Evolutionary conservation across 2,797 vertebrate genomes (phyloP).

Genomic region (Acrocephalus scirpaceus): DNA sequence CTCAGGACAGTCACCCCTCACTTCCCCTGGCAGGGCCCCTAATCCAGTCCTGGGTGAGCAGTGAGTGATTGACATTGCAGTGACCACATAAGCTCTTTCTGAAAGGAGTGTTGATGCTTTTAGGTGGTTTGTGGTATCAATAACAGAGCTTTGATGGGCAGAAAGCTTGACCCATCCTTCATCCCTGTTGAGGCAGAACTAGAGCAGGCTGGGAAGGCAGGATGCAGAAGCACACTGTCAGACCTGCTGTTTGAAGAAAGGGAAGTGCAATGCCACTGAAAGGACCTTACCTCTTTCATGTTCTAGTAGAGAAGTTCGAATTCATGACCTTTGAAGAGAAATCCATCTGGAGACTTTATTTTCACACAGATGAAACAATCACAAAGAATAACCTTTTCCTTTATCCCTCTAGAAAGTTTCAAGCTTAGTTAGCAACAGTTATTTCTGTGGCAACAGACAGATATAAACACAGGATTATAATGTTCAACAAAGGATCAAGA

Average conservation of each 20-base stretch:
- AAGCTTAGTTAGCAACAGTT: constrained; percentile 32
- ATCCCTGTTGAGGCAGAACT: not conserved
- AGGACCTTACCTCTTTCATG: not conserved
- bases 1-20: not conserved
- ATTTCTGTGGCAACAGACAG: constrained; percentile 54
- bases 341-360: not conserved
- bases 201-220: not conserved
- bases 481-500: constrained; percentile 53
- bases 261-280: not conserved
- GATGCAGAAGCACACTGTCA: not conserved
- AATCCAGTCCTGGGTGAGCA: not conserved
- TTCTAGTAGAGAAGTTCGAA: not conserved
- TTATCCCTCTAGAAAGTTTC: constrained; percentile 30
- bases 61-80: not conserved
- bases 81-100: not conserved
- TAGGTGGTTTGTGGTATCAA: not conserved
- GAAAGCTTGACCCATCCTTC: not conserved
- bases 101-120: not conserved
- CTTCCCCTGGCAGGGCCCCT: not conserved
- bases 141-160: not conserved
- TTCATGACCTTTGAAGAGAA: not conserved
- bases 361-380: not conserved
- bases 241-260: not conserved
- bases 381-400: constrained; percentile 26
- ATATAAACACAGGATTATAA: constrained; percentile 60